Conservation (phyloP, 2,888 invertebrate genomes). For the Ditula angustiorana region DNA sequence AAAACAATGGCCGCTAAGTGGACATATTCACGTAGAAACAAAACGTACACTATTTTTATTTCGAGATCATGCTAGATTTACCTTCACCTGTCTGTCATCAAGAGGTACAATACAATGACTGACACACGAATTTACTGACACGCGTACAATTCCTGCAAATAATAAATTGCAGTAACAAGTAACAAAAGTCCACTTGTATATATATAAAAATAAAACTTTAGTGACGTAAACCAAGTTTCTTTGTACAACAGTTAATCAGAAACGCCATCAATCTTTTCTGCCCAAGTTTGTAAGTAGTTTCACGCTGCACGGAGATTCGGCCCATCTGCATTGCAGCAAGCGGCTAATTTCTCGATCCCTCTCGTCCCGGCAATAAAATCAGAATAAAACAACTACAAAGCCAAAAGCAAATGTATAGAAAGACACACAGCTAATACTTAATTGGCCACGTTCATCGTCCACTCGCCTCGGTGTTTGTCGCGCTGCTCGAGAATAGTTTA, state of each 20-base stretch:
- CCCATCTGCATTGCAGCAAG: slow-evolving; percentile 58
- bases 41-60: neutral
- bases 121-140: no score
- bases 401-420: slow-evolving; percentile 53
- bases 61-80: neutral
- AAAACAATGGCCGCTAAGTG: slow-evolving; percentile 47
- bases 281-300: slow-evolving; percentile 17
- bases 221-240: neutral
- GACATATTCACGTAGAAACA: slow-evolving; percentile 18
- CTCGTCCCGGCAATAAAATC: slow-evolving; percentile 51
- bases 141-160: neutral
- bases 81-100: neutral
- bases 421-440: slow-evolving; percentile 56
- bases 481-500: slow-evolving; percentile 56
- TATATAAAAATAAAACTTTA: neutral
- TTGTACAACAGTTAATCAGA: slow-evolving; percentile 9
- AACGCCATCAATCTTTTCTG: slow-evolving; percentile 20
- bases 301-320: slow-evolving; percentile 34
- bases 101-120: neutral
- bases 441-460: slow-evolving; percentile 49
- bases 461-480: slow-evolving; percentile 45
- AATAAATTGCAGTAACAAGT: neutral
- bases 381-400: slow-evolving; percentile 53
- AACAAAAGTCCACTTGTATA: neutral
- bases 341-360: slow-evolving; percentile 49